These are phyloP conservation scores for Lithophane leautieri DNA, from an alignment of 2,888 invertebrate species.

Conservation along the genomic window DNA sequence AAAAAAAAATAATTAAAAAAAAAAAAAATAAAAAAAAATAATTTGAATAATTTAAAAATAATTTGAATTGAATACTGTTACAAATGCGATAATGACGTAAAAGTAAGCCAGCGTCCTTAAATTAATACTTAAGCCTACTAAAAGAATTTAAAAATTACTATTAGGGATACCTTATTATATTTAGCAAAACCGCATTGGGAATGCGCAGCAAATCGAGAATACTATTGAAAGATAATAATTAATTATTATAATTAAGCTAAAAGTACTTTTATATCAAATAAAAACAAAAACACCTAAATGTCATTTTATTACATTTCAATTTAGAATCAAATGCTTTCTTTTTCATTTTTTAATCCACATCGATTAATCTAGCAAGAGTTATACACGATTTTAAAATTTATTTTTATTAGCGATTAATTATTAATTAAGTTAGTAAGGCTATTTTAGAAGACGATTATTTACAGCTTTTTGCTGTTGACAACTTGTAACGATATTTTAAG, in stretches of 20 bases:
- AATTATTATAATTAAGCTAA: slow-evolving; percentile 65
- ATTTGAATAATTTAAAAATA: no score
- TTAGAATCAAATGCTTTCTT: slow-evolving; percentile 89
- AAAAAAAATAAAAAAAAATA: no score
- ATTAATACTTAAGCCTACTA: slow-evolving; percentile 71
- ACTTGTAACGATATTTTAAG: slow-evolving; percentile 77
- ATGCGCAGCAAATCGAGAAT: slow-evolving; percentile 58
- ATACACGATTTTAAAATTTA: slow-evolving; percentile 81
- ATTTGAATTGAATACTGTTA: slow-evolving; percentile 22
- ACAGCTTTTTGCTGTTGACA: slow-evolving; percentile 72
- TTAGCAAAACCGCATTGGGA: slow-evolving; percentile 66
- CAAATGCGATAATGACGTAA: slow-evolving; percentile 39
- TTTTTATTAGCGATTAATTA: slow-evolving; percentile 81
- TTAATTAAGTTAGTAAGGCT: slow-evolving; percentile 89
- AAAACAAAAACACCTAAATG: slow-evolving; percentile 84
- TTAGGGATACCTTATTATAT: slow-evolving; percentile 59
- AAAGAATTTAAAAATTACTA: slow-evolving; percentile 71
- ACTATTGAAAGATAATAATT: slow-evolving; percentile 64
- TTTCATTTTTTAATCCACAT: slow-evolving; percentile 85
- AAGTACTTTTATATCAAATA: slow-evolving; percentile 66
- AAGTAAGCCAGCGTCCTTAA: slow-evolving; percentile 77
- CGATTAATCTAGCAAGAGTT: slow-evolving; percentile 85
- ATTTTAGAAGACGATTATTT: slow-evolving; percentile 85
- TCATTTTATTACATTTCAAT: slow-evolving; percentile 89
- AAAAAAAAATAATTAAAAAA: no score